Evolutionary conservation across 1,140 invertebrate species (phyloP), one percentile per base, ranked within the genome.

Genomic region (Akabosia matsudoensis): DNA sequence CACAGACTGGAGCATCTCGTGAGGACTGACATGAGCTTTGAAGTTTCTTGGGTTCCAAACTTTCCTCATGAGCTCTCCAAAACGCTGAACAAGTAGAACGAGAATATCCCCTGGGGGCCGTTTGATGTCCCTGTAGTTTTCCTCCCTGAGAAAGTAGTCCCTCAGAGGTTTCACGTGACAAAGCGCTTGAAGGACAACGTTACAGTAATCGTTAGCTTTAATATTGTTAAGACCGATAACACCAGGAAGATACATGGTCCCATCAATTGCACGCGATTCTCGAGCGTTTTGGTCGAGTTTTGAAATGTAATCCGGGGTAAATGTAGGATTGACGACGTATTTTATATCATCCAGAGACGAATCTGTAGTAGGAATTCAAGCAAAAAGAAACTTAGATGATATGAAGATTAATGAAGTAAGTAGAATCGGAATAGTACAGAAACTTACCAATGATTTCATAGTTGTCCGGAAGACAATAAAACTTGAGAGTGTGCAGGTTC

Each of bases 1-100:
- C 33, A 99, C 97, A 34, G 98, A 96, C 86, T 99, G 98, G 16
- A 99, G 86, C 97, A 99, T 99, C 88, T 99, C 98, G 85, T 99
- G 98, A 0, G 98, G 98, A 72, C 96, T 98, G 0, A 99, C 98
- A 84, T 99, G 98, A 2, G 97, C 94, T 87, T 99, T 99, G 83
- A 99, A 99, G 84, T 99, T 99, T 75, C 96, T 87, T 0, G 97
- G 97, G 86, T 99, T 99, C 98, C 98, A 99, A 79, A 99, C 87
- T 86, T 99, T 99, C 2, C 98, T 86, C 85, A 99, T 91, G 7
- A 99, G 86, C 85, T 99, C 98, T 1, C 97, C 98, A 87, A 99
- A 99, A 73, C 98, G 88, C 84, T 98, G 95, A 0, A 97, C 95
- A 28, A 99, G 84, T n/a, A 97, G 87, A 45, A 83, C 94, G 95